Evolutionary conservation across 2,888 invertebrate genomes (phyloP).

Genomic region (Eristalis tenax): DNA sequence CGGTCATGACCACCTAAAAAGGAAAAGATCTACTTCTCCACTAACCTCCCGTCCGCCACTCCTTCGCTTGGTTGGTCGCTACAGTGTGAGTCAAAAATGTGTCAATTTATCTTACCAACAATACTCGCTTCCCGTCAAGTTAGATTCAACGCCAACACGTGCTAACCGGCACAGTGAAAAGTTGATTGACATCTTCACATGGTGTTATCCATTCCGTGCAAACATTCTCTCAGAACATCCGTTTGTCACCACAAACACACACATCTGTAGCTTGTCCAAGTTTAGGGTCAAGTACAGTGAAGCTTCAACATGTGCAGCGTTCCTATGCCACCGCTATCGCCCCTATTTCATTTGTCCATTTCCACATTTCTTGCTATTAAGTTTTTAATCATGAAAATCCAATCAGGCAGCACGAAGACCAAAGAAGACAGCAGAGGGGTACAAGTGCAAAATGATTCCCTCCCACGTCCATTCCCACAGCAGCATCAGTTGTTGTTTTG

Average conservation of each 20-base stretch:
- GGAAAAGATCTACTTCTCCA: too few relatives aligned
- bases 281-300: background rate
- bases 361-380: conserved; percentile 54
- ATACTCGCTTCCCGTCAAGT: too few relatives aligned
- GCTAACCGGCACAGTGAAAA: background rate
- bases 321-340: background rate
- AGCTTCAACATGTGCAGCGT: background rate
- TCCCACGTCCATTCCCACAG: background rate
- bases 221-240: background rate
- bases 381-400: conserved; percentile 72
- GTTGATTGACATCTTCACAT: too few relatives aligned
- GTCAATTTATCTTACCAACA: too few relatives aligned
- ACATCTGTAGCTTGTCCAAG: background rate
- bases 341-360: conserved; percentile 15
- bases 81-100: too few relatives aligned
- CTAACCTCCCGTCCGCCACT: too few relatives aligned
- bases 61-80: too few relatives aligned
- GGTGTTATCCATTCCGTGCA: background rate
- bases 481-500: background rate
- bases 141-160: too few relatives aligned
- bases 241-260: background rate
- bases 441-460: conserved; percentile 13
- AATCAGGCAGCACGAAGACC: conserved; percentile 55
- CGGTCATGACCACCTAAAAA: too few relatives aligned
- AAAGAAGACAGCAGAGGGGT: conserved; percentile 22